A percentile compares a stretch with the other conserved stretches of the same genome.
Conservation (phyloP, 2,113 vertebrate genomes). For the Rhodinocichla rosea region DNA sequence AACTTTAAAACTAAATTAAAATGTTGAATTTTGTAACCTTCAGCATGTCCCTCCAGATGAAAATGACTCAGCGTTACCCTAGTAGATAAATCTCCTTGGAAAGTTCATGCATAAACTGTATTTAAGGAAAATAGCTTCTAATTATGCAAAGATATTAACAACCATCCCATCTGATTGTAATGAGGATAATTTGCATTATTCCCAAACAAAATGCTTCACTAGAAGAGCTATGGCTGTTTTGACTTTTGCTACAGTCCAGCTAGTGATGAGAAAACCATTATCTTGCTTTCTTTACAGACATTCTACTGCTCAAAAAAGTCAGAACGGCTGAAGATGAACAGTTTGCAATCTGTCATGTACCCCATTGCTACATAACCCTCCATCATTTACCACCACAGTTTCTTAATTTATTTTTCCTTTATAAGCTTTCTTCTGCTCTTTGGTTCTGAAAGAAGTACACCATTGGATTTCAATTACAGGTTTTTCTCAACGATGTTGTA, state of each 20-base stretch:
- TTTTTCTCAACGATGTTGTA: neutral
- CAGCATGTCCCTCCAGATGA: neutral
- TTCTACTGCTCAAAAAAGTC: neutral
- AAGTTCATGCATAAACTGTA: slow-evolving; percentile 47
- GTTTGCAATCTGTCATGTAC: neutral
- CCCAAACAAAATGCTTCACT: slow-evolving; percentile 23
- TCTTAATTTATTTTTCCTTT: neutral
- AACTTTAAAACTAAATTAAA: slow-evolving; percentile 12
- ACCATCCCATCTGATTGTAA: slow-evolving; percentile 64
- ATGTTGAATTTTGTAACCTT: slow-evolving; percentile 8
- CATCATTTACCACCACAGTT: neutral
- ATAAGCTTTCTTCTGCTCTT: neutral
- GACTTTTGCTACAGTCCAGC: slow-evolving; percentile 24
- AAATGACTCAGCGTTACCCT: slow-evolving; percentile 24
- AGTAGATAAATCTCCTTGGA: slow-evolving; percentile 35
- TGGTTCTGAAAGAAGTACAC: neutral
- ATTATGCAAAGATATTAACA: slow-evolving; percentile 67
- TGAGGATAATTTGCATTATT: slow-evolving; percentile 67
- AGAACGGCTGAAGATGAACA: neutral
- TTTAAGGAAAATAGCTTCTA: slow-evolving; percentile 66
- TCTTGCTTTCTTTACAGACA: neutral
- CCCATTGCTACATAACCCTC: neutral
- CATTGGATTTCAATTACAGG: neutral
- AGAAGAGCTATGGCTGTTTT: slow-evolving; percentile 35
- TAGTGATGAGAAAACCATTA: slow-evolving; percentile 23